Percentiles rank a stretch among this genome's conserved stretches.
These are phyloP conservation scores for Oxyruncus cristatus DNA, from an alignment of 2,113 vertebrate genomes.

Conservation along the genomic window DNA sequence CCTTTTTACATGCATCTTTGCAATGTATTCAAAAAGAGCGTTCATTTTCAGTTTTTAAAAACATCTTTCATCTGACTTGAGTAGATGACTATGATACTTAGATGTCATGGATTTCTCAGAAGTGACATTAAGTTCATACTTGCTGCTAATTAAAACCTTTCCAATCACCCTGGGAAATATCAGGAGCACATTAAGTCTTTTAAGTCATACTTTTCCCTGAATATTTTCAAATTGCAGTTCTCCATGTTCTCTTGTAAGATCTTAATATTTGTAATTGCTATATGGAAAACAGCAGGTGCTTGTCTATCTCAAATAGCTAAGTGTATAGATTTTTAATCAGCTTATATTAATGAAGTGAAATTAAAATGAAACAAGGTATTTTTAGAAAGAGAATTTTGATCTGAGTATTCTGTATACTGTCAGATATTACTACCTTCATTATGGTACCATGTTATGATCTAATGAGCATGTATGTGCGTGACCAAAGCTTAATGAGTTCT, in stretches of 20 bases:
- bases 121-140: slow-evolving; percentile 57
- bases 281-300: slow-evolving; percentile 63
- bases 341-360: slow-evolving; percentile 65
- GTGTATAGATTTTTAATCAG: slow-evolving; percentile 64
- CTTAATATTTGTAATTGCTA: slow-evolving; percentile 69
- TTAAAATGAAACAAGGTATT: slow-evolving; percentile 64
- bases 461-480: background rate
- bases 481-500: background rate
- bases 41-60: slow-evolving; percentile 23
- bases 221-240: slow-evolving; percentile 68
- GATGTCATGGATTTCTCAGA: slow-evolving; percentile 1
- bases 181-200: slow-evolving; percentile 51
- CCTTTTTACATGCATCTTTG: background rate
- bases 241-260: slow-evolving; percentile 41
- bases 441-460: background rate
- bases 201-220: slow-evolving; percentile 55
- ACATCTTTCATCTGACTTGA: slow-evolving; percentile 28
- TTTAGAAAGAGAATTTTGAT: slow-evolving; percentile 58
- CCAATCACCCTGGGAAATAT: slow-evolving; percentile 59
- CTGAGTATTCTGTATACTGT: background rate
- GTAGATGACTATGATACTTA: background rate
- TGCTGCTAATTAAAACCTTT: slow-evolving; percentile 72
- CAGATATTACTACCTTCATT: background rate
- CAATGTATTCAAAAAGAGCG: background rate
- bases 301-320: slow-evolving; percentile 49